Percentiles rank a stretch among this genome's conserved stretches.
Evolutionary conservation across 1,140 invertebrate species (phyloP).

Genomic region (Hyles vespertilio): DNA sequence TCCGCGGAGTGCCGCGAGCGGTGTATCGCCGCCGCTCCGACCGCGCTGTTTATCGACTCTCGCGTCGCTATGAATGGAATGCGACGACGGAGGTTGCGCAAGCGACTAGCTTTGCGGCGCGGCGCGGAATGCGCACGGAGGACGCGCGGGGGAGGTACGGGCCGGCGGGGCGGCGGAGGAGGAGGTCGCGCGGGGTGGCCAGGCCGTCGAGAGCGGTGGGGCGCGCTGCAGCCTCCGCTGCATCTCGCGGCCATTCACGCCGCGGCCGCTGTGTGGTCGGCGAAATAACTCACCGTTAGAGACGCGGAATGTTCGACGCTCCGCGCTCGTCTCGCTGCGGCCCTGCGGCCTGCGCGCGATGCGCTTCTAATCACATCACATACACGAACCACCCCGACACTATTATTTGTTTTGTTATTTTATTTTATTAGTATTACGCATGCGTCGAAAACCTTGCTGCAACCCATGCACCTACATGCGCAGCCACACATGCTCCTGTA

Average conservation of each 20-base stretch:
- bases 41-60: constrained; percentile 43
- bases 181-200: no score
- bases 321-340: constrained; percentile 10
- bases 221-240: constrained; percentile 53
- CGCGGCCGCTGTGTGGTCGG: constrained; percentile 45
- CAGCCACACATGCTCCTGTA: no score
- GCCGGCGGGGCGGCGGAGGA: constrained; percentile 9
- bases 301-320: constrained; percentile 62
- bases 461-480: no score
- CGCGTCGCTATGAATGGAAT: constrained; percentile 72
- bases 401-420: constrained; percentile 1
- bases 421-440: no score
- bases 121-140: constrained; percentile 48
- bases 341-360: background rate
- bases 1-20: constrained; percentile 16
- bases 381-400: background rate
- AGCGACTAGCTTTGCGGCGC: constrained; percentile 43
- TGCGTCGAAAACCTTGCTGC: no score
- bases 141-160: constrained; percentile 16
- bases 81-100: constrained; percentile 65
- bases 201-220: background rate
- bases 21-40: constrained; percentile 8
- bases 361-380: background rate
- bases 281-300: constrained; percentile 73
- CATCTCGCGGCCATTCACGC: constrained; percentile 70